These are phyloP conservation scores for Hypomecis atomaria DNA, from an alignment of 2,888 invertebrate genomes.

Conservation along the genomic window DNA sequence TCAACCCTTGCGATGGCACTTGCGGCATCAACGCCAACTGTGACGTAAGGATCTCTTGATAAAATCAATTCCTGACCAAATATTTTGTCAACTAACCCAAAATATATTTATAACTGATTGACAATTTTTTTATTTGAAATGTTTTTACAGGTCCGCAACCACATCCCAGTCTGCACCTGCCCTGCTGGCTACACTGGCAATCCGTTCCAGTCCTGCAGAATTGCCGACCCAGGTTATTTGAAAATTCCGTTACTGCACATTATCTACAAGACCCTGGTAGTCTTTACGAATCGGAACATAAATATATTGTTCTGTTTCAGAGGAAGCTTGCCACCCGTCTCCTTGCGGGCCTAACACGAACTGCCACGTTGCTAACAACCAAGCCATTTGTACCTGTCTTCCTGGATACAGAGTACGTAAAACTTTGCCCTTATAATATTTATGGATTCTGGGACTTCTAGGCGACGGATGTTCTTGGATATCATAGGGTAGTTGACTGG, in stretches of 20 bases:
- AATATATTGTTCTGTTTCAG: slow-evolving; percentile 69
- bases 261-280: not conserved
- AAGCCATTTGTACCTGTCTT: slow-evolving; percentile 91
- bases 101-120: not conserved
- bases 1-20: slow-evolving; percentile 90
- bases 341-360: slow-evolving; percentile 93
- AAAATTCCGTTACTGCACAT: not conserved
- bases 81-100: not conserved
- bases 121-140: not conserved
- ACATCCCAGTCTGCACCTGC: slow-evolving; percentile 91
- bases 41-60: slow-evolving; percentile 78
- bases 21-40: slow-evolving; percentile 92
- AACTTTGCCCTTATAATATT: not conserved
- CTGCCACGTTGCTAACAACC: slow-evolving; percentile 90
- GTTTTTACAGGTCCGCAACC: slow-evolving; percentile 84
- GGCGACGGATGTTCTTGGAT: too few relatives aligned
- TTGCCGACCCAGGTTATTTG: slow-evolving; percentile 89
- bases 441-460: too few relatives aligned
- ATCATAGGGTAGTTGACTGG: too few relatives aligned
- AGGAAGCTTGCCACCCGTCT: slow-evolving; percentile 92
- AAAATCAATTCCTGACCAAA: not conserved
- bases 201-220: slow-evolving; percentile 89
- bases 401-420: slow-evolving; percentile 86
- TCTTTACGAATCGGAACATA: not conserved
- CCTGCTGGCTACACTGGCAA: slow-evolving; percentile 91